Evolutionary conservation across 2,113 vertebrate species (phyloP).

Genomic region (Pachypanchax playfairii): DNA sequence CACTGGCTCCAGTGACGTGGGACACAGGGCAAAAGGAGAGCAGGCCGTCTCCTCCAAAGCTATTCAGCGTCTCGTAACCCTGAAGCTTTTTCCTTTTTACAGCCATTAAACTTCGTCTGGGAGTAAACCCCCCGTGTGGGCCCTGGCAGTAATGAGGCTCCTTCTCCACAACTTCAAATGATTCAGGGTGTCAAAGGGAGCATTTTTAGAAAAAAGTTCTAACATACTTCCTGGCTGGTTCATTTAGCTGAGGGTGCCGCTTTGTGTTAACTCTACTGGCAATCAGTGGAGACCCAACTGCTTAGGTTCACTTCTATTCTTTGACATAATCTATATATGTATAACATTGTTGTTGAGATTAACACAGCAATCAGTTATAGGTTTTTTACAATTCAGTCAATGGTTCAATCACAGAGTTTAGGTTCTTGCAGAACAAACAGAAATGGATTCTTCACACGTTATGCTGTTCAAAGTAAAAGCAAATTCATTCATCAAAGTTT

Average conservation of each 20-base stretch:
- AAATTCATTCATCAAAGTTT: too few species aligned
- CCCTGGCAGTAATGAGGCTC: constrained; percentile 69
- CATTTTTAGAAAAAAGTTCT: constrained; percentile 28
- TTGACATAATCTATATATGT: background rate
- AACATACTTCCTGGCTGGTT: constrained; percentile 52
- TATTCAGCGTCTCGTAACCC: constrained; percentile 72
- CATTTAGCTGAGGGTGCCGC: constrained; percentile 38
- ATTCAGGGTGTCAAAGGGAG: constrained; percentile 54
- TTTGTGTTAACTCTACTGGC: constrained; percentile 14
- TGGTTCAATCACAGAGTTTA: too few species aligned
- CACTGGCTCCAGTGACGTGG: constrained; percentile 77
- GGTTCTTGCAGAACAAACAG: too few species aligned
- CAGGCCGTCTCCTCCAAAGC: constrained; percentile 66
- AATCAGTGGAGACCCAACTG: constrained; percentile 16
- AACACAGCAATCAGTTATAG: too few species aligned
- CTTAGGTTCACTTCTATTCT: background rate
- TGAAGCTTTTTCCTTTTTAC: constrained; percentile 71
- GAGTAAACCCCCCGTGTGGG: constrained; percentile 53
- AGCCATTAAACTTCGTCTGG: constrained; percentile 73
- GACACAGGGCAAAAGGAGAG: constrained; percentile 56
- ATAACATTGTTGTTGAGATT: too few species aligned
- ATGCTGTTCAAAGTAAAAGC: too few species aligned
- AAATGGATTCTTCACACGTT: too few species aligned
- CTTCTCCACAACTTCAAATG: constrained; percentile 69
- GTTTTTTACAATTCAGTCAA: too few species aligned